Percentiles rank a stretch among this genome's conserved stretches.
Evolutionary conservation across 2,113 vertebrate genomes (phyloP).

Genomic region (Actenoides lindsayi): DNA sequence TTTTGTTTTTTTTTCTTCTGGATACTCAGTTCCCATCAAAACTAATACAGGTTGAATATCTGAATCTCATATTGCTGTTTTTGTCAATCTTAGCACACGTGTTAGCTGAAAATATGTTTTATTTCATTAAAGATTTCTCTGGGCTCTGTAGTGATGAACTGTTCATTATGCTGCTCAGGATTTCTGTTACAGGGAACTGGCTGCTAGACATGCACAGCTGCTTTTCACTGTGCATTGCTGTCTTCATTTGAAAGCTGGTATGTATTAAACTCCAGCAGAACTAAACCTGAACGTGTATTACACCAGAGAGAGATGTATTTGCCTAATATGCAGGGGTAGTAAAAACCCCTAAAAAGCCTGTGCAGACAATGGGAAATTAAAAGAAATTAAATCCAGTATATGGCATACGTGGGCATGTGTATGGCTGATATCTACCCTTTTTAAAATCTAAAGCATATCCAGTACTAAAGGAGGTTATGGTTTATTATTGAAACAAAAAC

Average conservation of each 20-base stretch:
- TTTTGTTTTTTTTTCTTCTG: too few relatives aligned
- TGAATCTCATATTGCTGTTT: neutral
- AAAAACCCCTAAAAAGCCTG: neutral
- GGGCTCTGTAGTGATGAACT: neutral
- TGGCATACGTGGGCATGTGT: accelerated
- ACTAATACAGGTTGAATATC: neutral
- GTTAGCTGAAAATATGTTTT: neutral
- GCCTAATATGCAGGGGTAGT: neutral
- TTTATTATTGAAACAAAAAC: neutral
- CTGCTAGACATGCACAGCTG: neutral
- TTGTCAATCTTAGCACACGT: neutral
- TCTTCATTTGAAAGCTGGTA: neutral
- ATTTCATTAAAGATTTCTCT: neutral
- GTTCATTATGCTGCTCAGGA: neutral
- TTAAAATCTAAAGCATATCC: neutral
- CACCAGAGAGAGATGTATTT: neutral
- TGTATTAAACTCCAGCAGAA: neutral
- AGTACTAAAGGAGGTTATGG: neutral
- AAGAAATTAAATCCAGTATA: neutral
- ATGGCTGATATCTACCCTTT: neutral
- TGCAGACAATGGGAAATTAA: neutral
- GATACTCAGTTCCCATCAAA: neutral
- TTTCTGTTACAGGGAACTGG: neutral
- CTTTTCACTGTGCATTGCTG: neutral
- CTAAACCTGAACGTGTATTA: neutral